These are phyloP conservation scores for Eupithecia exiguata DNA, from an alignment of 2,888 invertebrate species.

Conservation along the genomic window DNA sequence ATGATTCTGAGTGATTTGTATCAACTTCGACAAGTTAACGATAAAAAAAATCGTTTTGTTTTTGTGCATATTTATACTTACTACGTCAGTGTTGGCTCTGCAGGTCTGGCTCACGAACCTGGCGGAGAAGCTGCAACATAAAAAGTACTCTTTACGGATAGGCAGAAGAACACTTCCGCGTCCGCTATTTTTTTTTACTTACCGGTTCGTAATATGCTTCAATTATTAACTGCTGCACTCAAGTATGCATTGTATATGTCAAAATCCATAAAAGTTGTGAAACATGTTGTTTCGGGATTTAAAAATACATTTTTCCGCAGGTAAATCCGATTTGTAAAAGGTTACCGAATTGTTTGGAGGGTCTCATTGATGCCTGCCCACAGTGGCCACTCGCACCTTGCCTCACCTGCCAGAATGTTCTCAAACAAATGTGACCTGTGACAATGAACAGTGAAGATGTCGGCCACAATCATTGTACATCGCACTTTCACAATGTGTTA, in stretches of 20 bases:
- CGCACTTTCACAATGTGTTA: not conserved
- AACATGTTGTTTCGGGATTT: not conserved
- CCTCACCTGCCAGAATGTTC: not conserved
- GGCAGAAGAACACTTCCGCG: no score
- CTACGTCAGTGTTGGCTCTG: no score
- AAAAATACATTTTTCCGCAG: constrained; percentile 8
- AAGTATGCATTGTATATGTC: not conserved
- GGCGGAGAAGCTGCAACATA: no score
- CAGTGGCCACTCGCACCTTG: not conserved
- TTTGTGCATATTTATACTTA: no score
- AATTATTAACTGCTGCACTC: not conserved
- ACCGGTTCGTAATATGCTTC: not conserved
- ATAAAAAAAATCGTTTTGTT: no score
- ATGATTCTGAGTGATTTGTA: no score
- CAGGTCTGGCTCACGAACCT: no score
- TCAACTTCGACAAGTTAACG: no score
- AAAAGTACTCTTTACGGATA: no score
- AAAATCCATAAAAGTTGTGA: not conserved
- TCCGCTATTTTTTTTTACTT: not conserved
- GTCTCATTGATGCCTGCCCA: no score
- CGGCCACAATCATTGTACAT: constrained; percentile 5
- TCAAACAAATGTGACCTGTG: constrained; percentile 27
- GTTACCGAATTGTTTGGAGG: constrained; percentile 30
- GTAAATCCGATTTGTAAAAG: constrained; percentile 22
- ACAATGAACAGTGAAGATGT: constrained; percentile 15